Percentiles rank a stretch among this genome's conserved stretches.
Evolutionary conservation across 53 echinoderm and acorn worm genomes (phyloP).

Genomic region (Hippasteria phrygiana): DNA sequence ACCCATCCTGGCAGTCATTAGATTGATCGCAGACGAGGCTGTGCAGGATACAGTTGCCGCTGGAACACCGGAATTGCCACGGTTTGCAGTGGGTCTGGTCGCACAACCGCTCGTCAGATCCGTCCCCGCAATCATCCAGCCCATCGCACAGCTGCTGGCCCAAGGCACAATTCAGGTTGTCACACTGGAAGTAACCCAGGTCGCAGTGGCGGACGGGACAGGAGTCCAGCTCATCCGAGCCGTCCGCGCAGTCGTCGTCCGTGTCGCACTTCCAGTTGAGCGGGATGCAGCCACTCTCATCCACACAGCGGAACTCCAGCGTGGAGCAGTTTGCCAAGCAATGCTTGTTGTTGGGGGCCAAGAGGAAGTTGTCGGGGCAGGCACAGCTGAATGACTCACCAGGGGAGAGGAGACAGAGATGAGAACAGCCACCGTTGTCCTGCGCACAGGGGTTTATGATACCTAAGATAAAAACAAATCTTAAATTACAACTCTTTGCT

Average conservation of each 20-base stretch:
- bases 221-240: slow-evolving; percentile 80
- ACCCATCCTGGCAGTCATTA: slow-evolving; percentile 77
- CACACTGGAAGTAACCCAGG: slow-evolving; percentile 80
- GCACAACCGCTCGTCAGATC: slow-evolving; percentile 78
- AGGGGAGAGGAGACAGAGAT: slow-evolving; percentile 85
- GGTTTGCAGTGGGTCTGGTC: slow-evolving; percentile 70
- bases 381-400: slow-evolving; percentile 78
- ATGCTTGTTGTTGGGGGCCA: slow-evolving; percentile 43
- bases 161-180: slow-evolving; percentile 74
- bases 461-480: slow-evolving; percentile 41
- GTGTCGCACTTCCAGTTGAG: slow-evolving; percentile 86
- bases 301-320: slow-evolving; percentile 73
- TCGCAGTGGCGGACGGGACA: slow-evolving; percentile 84
- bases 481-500: too few species aligned
- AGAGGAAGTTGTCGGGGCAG: slow-evolving; percentile 84
- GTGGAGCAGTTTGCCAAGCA: slow-evolving; percentile 74
- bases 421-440: slow-evolving; percentile 88
- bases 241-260: slow-evolving; percentile 80
- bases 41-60: slow-evolving; percentile 80
- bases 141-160: slow-evolving; percentile 76
- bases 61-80: slow-evolving; percentile 85
- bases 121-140: slow-evolving; percentile 76
- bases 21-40: slow-evolving; percentile 76
- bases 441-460: slow-evolving; percentile 80
- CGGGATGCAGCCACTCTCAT: slow-evolving; percentile 87